Percentiles rank a stretch among this genome's conserved stretches.
These are phyloP conservation scores for Athalia circularis DNA, from an alignment of 2,888 invertebrate species.

Conservation along the genomic window DNA sequence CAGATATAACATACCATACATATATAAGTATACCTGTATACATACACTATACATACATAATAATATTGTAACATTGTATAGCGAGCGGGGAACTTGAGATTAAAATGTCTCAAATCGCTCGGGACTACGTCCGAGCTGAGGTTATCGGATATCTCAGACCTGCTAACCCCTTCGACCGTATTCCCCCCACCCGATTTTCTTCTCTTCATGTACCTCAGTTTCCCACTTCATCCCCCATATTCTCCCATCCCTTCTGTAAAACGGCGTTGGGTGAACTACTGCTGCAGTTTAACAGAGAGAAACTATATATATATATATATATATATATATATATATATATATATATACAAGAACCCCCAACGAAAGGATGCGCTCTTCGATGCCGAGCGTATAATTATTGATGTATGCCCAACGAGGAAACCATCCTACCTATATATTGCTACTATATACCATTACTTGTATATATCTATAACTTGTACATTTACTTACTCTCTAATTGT, in stretches of 20 bases:
- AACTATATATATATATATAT: no score
- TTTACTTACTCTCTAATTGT: constrained; percentile 20
- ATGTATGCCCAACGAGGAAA: neutral
- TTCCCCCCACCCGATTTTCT: no score
- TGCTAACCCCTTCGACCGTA: neutral
- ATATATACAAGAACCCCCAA: neutral
- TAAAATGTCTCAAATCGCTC: constrained; percentile 16
- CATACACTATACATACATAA: no score
- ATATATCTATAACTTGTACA: neutral
- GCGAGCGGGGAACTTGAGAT: neutral
- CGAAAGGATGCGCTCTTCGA: constrained; percentile 14
- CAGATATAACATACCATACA: no score
- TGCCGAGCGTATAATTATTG: neutral
- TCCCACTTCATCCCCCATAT: neutral
- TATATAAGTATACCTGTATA: neutral
- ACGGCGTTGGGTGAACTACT: no score
- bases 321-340: no score
- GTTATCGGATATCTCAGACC: constrained; percentile 31
- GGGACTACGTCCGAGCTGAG: constrained; percentile 5
- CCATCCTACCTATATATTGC: neutral
- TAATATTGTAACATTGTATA: neutral
- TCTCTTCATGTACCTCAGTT: neutral
- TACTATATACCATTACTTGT: neutral
- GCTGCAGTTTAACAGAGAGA: no score
- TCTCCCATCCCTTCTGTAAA: neutral